Percentiles rank a stretch among this genome's conserved stretches.
Evolutionary conservation across 2,113 vertebrate species (phyloP).

Genomic region (Sitta europaea): DNA sequence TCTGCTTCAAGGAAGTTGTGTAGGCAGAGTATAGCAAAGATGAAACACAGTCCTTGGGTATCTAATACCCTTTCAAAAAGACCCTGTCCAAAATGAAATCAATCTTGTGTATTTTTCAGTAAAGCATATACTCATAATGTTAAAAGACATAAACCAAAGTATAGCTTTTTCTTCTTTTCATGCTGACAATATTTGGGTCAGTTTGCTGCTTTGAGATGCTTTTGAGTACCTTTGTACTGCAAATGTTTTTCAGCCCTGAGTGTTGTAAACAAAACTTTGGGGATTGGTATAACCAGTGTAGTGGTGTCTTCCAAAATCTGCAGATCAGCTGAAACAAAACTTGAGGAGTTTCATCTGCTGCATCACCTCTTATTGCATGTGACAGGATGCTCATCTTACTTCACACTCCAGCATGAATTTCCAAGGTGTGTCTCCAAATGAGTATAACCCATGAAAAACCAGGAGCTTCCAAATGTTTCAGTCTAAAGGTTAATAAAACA

Average conservation of each 20-base stretch:
- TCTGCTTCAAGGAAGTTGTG: not conserved
- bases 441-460: not conserved
- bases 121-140: not conserved
- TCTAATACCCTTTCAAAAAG: not conserved
- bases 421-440: not conserved
- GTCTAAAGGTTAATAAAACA: not conserved
- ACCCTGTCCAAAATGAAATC: not conserved
- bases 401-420: not conserved
- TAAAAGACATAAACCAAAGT: not conserved
- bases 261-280: not conserved
- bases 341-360: not conserved
- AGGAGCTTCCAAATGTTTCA: not conserved
- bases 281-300: not conserved
- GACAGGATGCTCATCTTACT: not conserved
- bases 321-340: not conserved
- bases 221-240: not conserved
- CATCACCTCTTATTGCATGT: not conserved
- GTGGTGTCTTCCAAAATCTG: not conserved
- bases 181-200: not conserved
- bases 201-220: not conserved
- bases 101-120: not conserved
- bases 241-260: not conserved
- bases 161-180: not conserved
- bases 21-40: not conserved
- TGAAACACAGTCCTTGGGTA: not conserved